Evolutionary conservation across 53 echinoderm and acorn worm genomes (phyloP), one percentile per base, ranked within the genome.

Genomic region (Antedon mediterranea): DNA sequence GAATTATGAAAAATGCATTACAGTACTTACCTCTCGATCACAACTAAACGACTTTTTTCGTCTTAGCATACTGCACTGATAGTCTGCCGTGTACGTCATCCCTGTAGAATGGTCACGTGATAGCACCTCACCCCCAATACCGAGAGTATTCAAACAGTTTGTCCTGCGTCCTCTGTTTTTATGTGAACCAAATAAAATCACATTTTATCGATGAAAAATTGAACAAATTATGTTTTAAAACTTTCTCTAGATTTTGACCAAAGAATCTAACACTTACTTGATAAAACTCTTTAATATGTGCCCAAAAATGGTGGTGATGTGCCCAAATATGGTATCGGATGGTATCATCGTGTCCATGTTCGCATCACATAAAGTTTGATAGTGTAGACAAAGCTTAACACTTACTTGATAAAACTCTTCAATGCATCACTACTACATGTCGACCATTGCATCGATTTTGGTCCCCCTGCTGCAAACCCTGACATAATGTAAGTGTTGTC

Each of bases 401-500:
- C 32, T 74, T 77, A 91, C 91, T 76, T 88, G 18, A 91, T 43
- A 73, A 81, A 88, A 31, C 81, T 34, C 32, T 34, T 7, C 18
- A 91, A 29, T 32, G 84, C 42, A 30, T 78, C 33, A 30, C 74
- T 76, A 28, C 91, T 91, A 71, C 91, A 91, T 1, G 74, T 72
- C 32, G 91, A 91, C 91, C 91, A 91, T 32, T 74, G 28, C 28
- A 88, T 75, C 0, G 91, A 73, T 14, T 43, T 42, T 11, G 29
- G 73, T 18, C 91, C 91, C 31, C 78, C 75, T 0, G 83, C 83
- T 0, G 84, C 76, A 44, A 83, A 88, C 7, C 91, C 91, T n/a
- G 88, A 88, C 91, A 91, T 91, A 20, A 91, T 70, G 79, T 76
- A 57, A 0, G 34, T 44, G 3, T 83, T 74, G 72, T 88, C 91